A percentile compares a stretch with the other conserved stretches of the same genome.
Conservation (phyloP, 2,797 vertebrate species). For the Apodemus agrarius region DNA sequence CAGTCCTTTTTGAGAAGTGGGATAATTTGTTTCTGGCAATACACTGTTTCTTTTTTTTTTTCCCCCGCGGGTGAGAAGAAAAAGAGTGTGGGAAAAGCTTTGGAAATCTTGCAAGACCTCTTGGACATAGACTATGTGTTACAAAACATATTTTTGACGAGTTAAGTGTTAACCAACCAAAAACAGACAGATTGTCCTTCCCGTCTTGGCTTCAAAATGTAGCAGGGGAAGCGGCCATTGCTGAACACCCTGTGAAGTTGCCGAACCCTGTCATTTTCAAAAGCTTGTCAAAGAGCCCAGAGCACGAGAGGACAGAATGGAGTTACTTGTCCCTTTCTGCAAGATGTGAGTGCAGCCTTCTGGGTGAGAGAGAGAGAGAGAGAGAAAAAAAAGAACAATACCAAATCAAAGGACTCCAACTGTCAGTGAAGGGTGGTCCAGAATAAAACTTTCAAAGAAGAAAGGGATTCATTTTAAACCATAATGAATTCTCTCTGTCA, state of each 20-base stretch:
- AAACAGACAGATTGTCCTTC: conserved; percentile 78
- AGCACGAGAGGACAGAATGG: conserved; percentile 54
- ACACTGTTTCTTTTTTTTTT: conserved; percentile 76
- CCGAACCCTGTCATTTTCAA: conserved; percentile 67
- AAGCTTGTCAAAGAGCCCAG: conserved; percentile 49
- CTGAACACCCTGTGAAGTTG: conserved; percentile 62
- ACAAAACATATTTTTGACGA: conserved; percentile 82
- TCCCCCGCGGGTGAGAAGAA: conserved; percentile 75
- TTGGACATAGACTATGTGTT: conserved; percentile 79
- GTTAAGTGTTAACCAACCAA: conserved; percentile 80
- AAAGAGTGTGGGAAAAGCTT: conserved; percentile 78
- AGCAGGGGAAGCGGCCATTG: conserved; percentile 52
- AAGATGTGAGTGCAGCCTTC: conserved; percentile 64
- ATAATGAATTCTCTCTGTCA: conserved; percentile 64
- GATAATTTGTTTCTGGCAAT: conserved; percentile 78
- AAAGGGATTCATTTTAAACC: conserved; percentile 51
- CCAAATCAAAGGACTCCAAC: conserved; percentile 69
- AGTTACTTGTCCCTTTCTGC: conserved; percentile 61
- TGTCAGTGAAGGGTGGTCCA: conserved; percentile 57
- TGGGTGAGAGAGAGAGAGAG: background rate
- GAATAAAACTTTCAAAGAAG: conserved; percentile 65
- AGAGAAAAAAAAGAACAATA: conserved; percentile 52
- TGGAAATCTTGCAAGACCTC: conserved; percentile 80
- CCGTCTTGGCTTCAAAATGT: conserved; percentile 61
- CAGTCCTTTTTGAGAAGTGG: conserved; percentile 71